Percentiles rank a stretch among this genome's conserved stretches.
Conservation (phyloP, 2,113 vertebrate species). For the Amphilophus citrinellus region DNA sequence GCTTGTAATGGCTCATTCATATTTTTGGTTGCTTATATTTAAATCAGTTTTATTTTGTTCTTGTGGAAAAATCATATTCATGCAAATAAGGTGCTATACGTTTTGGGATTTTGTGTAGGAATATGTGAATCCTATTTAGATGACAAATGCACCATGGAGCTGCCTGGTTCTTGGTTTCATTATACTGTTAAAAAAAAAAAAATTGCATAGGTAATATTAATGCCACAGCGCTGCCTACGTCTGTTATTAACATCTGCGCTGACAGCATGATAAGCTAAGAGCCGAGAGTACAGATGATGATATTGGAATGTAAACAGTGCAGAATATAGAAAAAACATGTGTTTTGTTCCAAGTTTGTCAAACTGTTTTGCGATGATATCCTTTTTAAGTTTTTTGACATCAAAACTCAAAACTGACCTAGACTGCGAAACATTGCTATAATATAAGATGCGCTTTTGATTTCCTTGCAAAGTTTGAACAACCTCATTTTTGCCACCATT, state of each 20-base stretch:
- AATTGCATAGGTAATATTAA: constrained; percentile 18
- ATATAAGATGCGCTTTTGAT: neutral
- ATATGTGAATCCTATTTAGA: constrained; percentile 14
- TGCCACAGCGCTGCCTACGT: constrained; percentile 7
- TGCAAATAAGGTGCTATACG: constrained; percentile 7
- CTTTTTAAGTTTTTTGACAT: neutral
- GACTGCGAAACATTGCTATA: neutral
- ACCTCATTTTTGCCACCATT: neutral
- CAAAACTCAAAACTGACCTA: neutral
- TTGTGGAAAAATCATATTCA: constrained; percentile 7
- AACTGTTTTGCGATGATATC: neutral
- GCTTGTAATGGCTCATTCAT: neutral
- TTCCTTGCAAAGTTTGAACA: neutral
- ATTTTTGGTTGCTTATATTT: constrained; percentile 16
- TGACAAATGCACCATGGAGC: neutral
- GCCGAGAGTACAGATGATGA: constrained; percentile 1
- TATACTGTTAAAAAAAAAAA: neutral
- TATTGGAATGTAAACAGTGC: constrained; percentile 20
- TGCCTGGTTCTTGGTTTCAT: constrained; percentile 12
- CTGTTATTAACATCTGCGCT: constrained; percentile 1
- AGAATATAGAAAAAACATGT: neutral
- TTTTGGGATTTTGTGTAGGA: neutral
- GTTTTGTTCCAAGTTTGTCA: neutral
- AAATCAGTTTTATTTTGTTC: neutral
- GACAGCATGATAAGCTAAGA: neutral